Evolutionary conservation across 2,797 vertebrate species (phyloP).

Genomic region (Eulemur coronatus): DNA sequence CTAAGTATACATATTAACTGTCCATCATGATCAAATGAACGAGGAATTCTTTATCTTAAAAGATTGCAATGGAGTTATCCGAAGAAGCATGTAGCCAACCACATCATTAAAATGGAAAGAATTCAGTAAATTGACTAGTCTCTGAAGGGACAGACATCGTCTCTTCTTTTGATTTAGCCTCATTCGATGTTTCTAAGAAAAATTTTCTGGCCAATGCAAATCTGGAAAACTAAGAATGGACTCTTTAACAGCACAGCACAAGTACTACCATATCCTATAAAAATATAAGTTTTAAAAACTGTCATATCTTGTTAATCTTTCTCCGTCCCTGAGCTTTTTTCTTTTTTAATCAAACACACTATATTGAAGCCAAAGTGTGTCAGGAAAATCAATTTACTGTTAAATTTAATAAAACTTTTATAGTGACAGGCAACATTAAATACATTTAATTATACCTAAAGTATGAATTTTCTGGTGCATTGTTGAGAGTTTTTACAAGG

Average conservation of each 20-base stretch:
- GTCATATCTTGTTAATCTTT: background rate
- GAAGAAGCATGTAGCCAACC: conserved; percentile 30
- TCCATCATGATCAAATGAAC: conserved; percentile 51
- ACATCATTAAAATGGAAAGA: conserved; percentile 58
- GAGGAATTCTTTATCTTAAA: conserved; percentile 58
- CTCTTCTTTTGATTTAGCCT: conserved; percentile 10
- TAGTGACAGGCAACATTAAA: conserved; percentile 1
- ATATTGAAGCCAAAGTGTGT: background rate
- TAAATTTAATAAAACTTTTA: conserved; percentile 36
- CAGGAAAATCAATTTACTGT: conserved; percentile 10
- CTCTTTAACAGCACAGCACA: background rate
- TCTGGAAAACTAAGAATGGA: background rate
- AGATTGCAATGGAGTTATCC: conserved; percentile 41
- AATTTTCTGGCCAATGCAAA: background rate
- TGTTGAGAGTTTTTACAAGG: background rate
- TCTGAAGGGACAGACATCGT: background rate
- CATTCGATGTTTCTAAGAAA: conserved; percentile 6
- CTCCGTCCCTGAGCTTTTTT: background rate
- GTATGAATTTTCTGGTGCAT: conserved; percentile 28
- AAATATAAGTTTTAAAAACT: background rate
- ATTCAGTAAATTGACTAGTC: conserved; percentile 20
- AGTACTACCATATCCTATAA: background rate
- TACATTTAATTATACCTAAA: conserved; percentile 26
- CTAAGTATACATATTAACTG: conserved; percentile 61
- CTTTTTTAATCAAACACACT: background rate